These are phyloP conservation scores for Zaprionus taronus DNA, from an alignment of 1,140 invertebrate species.

Conservation along the genomic window DNA sequence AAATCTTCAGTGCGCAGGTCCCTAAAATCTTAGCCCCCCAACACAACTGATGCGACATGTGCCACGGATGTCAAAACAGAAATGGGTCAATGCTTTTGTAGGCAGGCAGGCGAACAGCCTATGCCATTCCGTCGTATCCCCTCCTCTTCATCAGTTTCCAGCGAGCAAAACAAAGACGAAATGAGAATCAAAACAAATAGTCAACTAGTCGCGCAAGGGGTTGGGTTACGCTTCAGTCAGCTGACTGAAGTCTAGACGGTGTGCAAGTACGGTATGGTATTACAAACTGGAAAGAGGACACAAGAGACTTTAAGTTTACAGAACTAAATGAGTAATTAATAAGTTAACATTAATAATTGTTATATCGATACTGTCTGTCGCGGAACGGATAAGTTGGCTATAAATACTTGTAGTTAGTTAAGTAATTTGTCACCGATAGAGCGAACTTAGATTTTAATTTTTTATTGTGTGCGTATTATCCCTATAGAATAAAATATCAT, in stretches of 20 bases:
- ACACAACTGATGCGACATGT: conserved; percentile 35
- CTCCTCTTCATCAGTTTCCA: not conserved
- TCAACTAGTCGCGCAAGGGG: conserved; percentile 14
- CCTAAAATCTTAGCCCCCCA: conserved; percentile 11
- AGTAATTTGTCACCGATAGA: too few relatives aligned
- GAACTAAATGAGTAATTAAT: not conserved
- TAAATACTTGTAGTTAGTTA: too few relatives aligned
- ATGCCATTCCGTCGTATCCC: not conserved
- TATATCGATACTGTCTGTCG: too few relatives aligned
- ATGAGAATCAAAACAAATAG: conserved; percentile 69
- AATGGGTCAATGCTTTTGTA: conserved; percentile 80
- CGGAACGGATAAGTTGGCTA: too few relatives aligned
- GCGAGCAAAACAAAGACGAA: conserved; percentile 54
- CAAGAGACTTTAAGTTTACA: not conserved
- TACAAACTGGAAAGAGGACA: not conserved
- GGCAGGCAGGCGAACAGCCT: conserved; percentile 24
- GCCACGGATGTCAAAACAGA: conserved; percentile 41
- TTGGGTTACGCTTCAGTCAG: conserved; percentile 10
- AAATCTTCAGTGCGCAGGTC: conserved; percentile 63
- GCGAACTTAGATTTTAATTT: too few relatives aligned
- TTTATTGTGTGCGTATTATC: too few relatives aligned
- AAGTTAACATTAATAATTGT: not conserved
- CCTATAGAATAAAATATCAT: too few relatives aligned
- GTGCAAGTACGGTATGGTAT: not conserved
- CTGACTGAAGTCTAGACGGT: conserved; percentile 1